phyloP scores from a whole-genome alignment of 1,140 invertebrate genomes.

The Zaprionus capensis region DNA sequence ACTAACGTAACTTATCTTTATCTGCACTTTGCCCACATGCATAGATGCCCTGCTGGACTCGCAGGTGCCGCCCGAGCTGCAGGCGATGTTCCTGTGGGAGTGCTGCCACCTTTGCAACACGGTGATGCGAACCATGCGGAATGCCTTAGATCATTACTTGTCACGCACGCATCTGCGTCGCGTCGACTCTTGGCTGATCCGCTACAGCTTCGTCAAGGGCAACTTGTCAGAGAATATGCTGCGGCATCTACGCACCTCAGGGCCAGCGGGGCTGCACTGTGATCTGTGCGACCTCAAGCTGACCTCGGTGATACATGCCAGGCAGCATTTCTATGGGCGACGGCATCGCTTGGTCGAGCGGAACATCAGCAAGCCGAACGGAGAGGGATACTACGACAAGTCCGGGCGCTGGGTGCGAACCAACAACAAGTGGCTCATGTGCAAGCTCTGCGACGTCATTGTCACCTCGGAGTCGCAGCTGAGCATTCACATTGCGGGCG shows the following conservation, averaged over 20 bases:
- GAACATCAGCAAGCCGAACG: slow-evolving; percentile 60
- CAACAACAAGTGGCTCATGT: slow-evolving; percentile 69
- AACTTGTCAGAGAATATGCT: slow-evolving; percentile 57
- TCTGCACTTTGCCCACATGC: not conserved
- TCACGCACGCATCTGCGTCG: slow-evolving; percentile 85
- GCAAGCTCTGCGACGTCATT: slow-evolving; percentile 84
- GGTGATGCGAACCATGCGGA: slow-evolving; percentile 54
- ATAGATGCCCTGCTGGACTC: slow-evolving; percentile 4
- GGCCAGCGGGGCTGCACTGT: slow-evolving; percentile 66
- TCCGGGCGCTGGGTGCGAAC: slow-evolving; percentile 80
- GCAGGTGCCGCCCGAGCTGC: slow-evolving; percentile 41
- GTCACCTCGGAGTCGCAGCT: slow-evolving; percentile 85
- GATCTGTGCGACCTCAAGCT: slow-evolving; percentile 84
- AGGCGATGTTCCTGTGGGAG: slow-evolving; percentile 60
- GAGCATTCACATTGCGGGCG: slow-evolving; percentile 82
- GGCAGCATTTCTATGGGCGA: slow-evolving; percentile 84
- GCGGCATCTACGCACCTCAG: slow-evolving; percentile 31
- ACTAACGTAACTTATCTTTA: not conserved
- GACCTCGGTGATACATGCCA: slow-evolving; percentile 84
- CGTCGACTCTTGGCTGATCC: slow-evolving; percentile 78
- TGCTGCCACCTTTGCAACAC: slow-evolving; percentile 59
- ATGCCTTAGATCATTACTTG: slow-evolving; percentile 84
- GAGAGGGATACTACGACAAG: slow-evolving; percentile 76
- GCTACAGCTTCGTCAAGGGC: slow-evolving; percentile 57
- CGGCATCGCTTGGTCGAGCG: slow-evolving; percentile 79